Conservation (phyloP, 1,140 invertebrate genomes). For the Lucilia sericata region DNA sequence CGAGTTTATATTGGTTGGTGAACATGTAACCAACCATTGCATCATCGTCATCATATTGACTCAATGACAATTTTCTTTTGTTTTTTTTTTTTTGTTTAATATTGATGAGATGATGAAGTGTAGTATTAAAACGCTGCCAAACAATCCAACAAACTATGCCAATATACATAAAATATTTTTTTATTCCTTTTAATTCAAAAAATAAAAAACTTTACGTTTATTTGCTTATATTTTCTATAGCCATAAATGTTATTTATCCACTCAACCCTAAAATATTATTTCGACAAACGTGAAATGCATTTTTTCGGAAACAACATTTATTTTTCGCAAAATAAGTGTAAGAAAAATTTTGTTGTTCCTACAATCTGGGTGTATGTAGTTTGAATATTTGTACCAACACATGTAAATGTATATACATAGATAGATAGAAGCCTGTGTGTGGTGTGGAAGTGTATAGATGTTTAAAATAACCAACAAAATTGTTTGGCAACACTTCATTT, state of each 20-base stretch:
- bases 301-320: background rate
- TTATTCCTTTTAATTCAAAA: too few relatives aligned
- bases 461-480: slow-evolving; percentile 1
- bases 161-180: slow-evolving; percentile 1
- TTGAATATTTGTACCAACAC: too few relatives aligned
- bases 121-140: slow-evolving; percentile 13
- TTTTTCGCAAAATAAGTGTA: background rate
- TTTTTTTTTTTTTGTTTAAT: background rate
- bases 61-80: too few relatives aligned
- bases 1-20: background rate
- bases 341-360: background rate
- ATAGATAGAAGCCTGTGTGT: background rate
- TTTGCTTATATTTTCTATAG: background rate
- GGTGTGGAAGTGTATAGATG: background rate
- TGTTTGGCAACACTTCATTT: slow-evolving; percentile 28
- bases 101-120: slow-evolving; percentile 29
- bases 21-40: slow-evolving; percentile 18
- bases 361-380: background rate
- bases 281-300: slow-evolving; percentile 32
- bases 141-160: slow-evolving; percentile 5
- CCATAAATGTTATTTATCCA: slow-evolving; percentile 35
- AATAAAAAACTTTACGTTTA: slow-evolving; percentile 4
- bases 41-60: slow-evolving; percentile 16
- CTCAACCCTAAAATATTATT: slow-evolving; percentile 38
- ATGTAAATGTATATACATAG: too few relatives aligned